phyloP scores from a whole-genome alignment of 2,888 invertebrate genomes.

The Sinotaia quadrata region DNA sequence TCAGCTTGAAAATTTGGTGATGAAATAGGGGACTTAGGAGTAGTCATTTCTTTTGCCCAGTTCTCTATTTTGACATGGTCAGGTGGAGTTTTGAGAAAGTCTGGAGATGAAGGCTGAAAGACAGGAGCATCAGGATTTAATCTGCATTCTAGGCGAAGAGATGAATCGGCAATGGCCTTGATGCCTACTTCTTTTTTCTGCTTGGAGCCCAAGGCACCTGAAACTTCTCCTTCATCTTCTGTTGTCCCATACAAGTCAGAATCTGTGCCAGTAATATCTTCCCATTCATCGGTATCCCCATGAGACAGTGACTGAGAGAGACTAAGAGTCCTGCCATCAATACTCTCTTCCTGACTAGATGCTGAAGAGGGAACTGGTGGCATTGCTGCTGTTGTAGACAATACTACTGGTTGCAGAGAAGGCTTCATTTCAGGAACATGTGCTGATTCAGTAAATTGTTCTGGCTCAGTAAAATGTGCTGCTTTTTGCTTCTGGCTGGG shows the following conservation, averaged over 20 bases:
- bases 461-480: constrained; percentile 33
- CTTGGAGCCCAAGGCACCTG: background rate
- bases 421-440: constrained; percentile 17
- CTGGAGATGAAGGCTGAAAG: constrained; percentile 57
- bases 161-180: constrained; percentile 24
- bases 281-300: constrained; percentile 60
- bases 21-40: constrained; percentile 29
- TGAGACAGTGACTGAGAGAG: constrained; percentile 44
- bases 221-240: constrained; percentile 36
- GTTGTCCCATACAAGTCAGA: constrained; percentile 34
- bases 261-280: constrained; percentile 44
- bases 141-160: constrained; percentile 44
- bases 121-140: constrained; percentile 63
- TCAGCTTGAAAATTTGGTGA: too few species aligned
- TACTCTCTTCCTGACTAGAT: constrained; percentile 21
- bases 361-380: constrained; percentile 17
- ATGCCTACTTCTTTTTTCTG: too few species aligned
- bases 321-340: constrained; percentile 29
- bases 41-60: constrained; percentile 45
- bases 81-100: constrained; percentile 53
- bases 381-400: constrained; percentile 24
- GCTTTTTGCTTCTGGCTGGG: background rate
- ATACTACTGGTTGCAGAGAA: constrained; percentile 11
- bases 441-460: constrained; percentile 38
- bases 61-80: constrained; percentile 51